Conservation (phyloP, 2,888 invertebrate genomes). For the Pherbina coryleti region DNA sequence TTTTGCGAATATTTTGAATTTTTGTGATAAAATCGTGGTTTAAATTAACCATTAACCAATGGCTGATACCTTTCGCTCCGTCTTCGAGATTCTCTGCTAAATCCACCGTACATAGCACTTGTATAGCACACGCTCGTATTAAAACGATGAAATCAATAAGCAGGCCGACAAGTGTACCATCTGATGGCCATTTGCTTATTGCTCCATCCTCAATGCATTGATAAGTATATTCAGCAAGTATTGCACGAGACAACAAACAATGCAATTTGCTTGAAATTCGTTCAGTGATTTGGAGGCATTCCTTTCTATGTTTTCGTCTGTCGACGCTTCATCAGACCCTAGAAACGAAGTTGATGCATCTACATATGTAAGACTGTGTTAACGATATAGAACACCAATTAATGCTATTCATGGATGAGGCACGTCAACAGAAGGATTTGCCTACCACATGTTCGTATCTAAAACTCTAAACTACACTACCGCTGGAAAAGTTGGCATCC, state of each 20-base stretch:
- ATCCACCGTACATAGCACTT: constrained; percentile 95
- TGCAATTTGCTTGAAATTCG: constrained; percentile 98
- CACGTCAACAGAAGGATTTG: constrained; percentile 93
- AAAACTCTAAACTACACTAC: constrained; percentile 96
- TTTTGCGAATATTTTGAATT: constrained; percentile 50
- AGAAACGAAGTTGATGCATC: constrained; percentile 86
- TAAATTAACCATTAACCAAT: constrained; percentile 55
- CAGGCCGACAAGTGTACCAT: constrained; percentile 99
- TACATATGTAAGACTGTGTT: constrained; percentile 81
- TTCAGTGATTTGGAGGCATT: constrained; percentile 93
- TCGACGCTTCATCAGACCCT: constrained; percentile 96
- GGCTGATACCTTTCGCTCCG: constrained; percentile 98
- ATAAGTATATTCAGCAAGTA: constrained; percentile 95
- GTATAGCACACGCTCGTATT: constrained; percentile 91
- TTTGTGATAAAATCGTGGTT: constrained; percentile 48
- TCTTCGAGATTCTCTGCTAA: constrained; percentile 95
- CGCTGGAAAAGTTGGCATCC: constrained; percentile 91
- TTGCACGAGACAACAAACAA: constrained; percentile 85
- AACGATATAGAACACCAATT: constrained; percentile 91
- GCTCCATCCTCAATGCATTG: constrained; percentile 97
- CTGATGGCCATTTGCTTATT: constrained; percentile 95
- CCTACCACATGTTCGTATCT: constrained; percentile 96
- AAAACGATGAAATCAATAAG: constrained; percentile 97
- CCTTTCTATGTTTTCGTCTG: constrained; percentile 93
- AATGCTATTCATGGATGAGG: constrained; percentile 96